These are phyloP conservation scores for Falco cherrug DNA, from an alignment of 2,797 vertebrate species.

Conservation along the genomic window DNA sequence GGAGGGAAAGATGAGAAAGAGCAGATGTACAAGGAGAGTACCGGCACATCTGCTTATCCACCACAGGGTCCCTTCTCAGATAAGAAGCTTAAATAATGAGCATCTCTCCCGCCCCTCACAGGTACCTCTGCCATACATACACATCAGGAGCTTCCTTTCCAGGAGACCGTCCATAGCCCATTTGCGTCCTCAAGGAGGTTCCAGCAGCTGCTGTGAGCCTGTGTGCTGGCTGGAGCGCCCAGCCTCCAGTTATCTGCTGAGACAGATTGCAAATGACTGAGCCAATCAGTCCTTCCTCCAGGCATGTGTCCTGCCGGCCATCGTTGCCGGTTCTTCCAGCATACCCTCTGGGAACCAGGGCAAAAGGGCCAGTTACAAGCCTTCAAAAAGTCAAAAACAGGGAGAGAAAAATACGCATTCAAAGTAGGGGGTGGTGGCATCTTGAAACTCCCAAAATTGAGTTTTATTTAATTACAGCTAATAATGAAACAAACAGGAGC, in stretches of 20 bases:
- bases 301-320: neutral
- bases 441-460: neutral
- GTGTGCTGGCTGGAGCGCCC: neutral
- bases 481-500: neutral
- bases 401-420: neutral
- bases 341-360: neutral
- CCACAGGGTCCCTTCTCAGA: neutral
- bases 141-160: neutral
- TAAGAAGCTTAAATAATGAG: neutral
- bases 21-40: neutral
- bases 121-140: neutral
- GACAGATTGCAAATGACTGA: neutral
- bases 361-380: neutral
- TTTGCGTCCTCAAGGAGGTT: neutral
- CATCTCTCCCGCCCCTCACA: rapidly evolving
- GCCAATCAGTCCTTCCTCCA: neutral
- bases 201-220: neutral
- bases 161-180: neutral
- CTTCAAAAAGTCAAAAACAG: neutral
- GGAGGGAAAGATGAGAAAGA: neutral
- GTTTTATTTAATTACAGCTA: neutral
- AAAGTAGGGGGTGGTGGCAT: neutral
- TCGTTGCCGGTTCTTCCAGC: neutral
- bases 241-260: neutral
- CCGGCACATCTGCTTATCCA: neutral